These are phyloP conservation scores for Thomomys bottae DNA, from an alignment of 2,113 vertebrate genomes.

Conservation along the genomic window DNA sequence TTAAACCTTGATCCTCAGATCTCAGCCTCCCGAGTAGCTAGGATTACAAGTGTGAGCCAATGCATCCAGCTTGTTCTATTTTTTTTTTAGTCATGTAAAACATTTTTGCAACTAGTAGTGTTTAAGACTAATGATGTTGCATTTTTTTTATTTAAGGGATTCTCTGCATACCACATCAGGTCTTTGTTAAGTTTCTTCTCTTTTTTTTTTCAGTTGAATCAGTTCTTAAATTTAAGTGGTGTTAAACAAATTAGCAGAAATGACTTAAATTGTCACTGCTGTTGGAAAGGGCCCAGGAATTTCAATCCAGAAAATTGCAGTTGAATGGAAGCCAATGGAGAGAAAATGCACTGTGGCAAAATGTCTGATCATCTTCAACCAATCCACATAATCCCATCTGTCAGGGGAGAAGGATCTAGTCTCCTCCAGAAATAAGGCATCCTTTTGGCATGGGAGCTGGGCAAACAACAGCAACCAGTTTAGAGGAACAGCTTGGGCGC, in stretches of 20 bases:
- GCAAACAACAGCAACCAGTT: background rate
- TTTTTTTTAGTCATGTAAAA: background rate
- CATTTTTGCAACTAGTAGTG: background rate
- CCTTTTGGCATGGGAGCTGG: background rate
- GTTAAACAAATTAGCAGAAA: conserved; percentile 2
- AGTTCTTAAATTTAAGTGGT: conserved; percentile 25
- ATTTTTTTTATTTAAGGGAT: background rate
- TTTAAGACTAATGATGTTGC: background rate
- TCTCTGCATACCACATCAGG: background rate
- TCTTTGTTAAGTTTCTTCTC: background rate
- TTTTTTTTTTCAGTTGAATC: too few relatives aligned
- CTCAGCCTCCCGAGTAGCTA: too few relatives aligned
- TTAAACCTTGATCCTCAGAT: too few relatives aligned
- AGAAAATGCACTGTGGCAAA: background rate
- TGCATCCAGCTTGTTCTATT: too few relatives aligned
- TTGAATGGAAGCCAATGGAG: conserved; percentile 15
- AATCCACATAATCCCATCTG: background rate
- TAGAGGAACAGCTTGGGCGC: background rate
- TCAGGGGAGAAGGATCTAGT: background rate
- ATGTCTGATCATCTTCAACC: background rate
- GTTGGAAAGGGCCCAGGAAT: background rate
- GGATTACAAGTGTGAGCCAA: too few relatives aligned
- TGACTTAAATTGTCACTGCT: background rate
- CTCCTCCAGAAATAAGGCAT: background rate
- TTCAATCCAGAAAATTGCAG: conserved; percentile 2